Evolutionary conservation across 2,888 invertebrate species (phyloP).

Genomic region (Eurois occulta): DNA sequence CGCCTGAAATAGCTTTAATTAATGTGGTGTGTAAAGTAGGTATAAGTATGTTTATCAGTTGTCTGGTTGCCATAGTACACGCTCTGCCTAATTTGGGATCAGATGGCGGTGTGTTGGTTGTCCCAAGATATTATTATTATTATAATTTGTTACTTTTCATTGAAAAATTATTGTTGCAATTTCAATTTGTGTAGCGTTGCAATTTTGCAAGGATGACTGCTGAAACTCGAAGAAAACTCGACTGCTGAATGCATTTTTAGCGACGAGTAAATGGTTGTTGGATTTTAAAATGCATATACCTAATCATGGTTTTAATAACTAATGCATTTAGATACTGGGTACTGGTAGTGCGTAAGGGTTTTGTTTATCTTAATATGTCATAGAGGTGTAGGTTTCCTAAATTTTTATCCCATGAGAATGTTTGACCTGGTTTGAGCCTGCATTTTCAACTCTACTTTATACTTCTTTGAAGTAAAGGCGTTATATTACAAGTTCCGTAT

Average conservation of each 20-base stretch:
- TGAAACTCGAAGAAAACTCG: neutral
- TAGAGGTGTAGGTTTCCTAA: neutral
- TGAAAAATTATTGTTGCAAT: neutral
- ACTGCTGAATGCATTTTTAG: neutral
- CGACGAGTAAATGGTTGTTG: neutral
- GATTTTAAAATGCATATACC: neutral
- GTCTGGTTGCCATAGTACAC: too few relatives aligned
- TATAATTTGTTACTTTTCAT: neutral
- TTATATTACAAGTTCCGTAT: neutral
- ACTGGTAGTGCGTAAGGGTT: too few relatives aligned
- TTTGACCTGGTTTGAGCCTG: neutral
- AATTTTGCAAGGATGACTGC: neutral
- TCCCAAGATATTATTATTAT: too few relatives aligned
- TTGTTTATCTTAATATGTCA: neutral
- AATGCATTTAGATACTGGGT: neutral
- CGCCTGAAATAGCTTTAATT: slow-evolving; percentile 5
- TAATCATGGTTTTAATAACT: neutral
- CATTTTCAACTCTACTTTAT: neutral
- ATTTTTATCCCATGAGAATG: neutral
- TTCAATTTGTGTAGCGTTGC: neutral
- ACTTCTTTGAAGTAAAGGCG: neutral
- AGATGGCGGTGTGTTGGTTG: too few relatives aligned
- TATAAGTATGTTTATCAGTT: too few relatives aligned
- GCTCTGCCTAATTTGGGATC: too few relatives aligned
- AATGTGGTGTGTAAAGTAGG: too few relatives aligned